phyloP scores from a whole-genome alignment of 2,888 invertebrate genomes.

The Disparrhopalites patrizii region DNA sequence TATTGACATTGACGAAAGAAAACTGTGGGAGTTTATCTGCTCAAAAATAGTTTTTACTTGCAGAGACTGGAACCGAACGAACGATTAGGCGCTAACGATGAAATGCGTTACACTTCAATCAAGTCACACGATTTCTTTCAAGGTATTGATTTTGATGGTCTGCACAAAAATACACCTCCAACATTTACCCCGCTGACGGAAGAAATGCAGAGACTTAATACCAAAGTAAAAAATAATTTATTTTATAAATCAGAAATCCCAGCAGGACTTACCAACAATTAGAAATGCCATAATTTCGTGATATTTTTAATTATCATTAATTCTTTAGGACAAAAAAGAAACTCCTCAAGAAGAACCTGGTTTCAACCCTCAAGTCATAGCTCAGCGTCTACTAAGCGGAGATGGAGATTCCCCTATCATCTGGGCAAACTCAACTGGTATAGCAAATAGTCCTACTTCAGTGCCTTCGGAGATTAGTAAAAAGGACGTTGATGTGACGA shows the following conservation, averaged over 20 bases:
- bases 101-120: slow-evolving; percentile 71
- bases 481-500: too few relatives aligned
- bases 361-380: slow-evolving; percentile 41
- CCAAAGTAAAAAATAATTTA: too few relatives aligned
- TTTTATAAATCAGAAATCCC: too few relatives aligned
- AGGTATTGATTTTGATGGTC: slow-evolving; percentile 74
- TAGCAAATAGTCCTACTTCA: too few relatives aligned
- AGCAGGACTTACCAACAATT: too few relatives aligned
- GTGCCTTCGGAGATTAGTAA: too few relatives aligned
- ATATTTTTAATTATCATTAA: background rate
- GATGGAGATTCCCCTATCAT: slow-evolving; percentile 30
- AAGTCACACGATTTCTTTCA: slow-evolving; percentile 82
- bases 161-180: slow-evolving; percentile 59
- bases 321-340: slow-evolving; percentile 2
- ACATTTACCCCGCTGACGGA: too few relatives aligned
- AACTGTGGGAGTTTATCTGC: background rate
- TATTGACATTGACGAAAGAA: too few relatives aligned
- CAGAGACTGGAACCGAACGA: slow-evolving; percentile 68
- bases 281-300: background rate
- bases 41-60: background rate
- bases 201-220: too few relatives aligned
- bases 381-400: slow-evolving; percentile 34
- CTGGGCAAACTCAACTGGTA: slow-evolving; percentile 4
- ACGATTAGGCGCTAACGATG: slow-evolving; percentile 77
- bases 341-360: slow-evolving; percentile 36